Evolutionary conservation across 2,888 invertebrate species (phyloP), one percentile per base, ranked within the genome.

Genomic region (Steromphala cineraria): DNA sequence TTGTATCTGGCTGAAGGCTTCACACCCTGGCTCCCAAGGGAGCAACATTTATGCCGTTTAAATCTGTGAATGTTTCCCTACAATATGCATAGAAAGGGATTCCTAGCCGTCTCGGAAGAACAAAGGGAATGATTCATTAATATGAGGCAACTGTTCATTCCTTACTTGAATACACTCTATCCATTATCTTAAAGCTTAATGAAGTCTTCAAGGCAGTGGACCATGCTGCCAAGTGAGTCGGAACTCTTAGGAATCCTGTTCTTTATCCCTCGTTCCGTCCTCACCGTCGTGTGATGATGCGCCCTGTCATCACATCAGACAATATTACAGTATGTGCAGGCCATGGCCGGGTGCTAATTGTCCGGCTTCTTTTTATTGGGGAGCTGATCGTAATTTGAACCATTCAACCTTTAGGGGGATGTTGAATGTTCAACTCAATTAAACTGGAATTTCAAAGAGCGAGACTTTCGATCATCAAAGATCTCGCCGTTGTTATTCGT

Each of bases 111-210:
- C 40, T 19, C 28, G 15, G 3, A 71, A 36, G 31, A 71, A 71
- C 71, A 71, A 71, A 71, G 40, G 71, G 71, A 40, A 36, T 71
- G 71, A 71, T 71, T 71, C 71, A 71, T 40, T 19, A 36, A 71
- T 36, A 19, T 36, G 36, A 19, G 36, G 36, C 71, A 71, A 71
- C 40, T 71, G 71, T 36, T 71, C 71, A 19, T 17, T 71, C 71
- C 40, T 19, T 71, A 71, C 71, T 71, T 71, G 31, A 40, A 19
- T 71, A 71, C 28, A 71, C 71, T 40, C 71, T 19, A 71, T 71
- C 36, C 71, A 71, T 71, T 71, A 71, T 71, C 40, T 36, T 36
- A 19, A 31, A 36, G 71, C 4, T 24, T 71, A 71, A 71, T 71
- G 31, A 71, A 71, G 31, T 36, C 19, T 19, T 40, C 10, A 19